These are phyloP conservation scores for Catalaphyllia jardinei DNA, from an alignment of 64 coral and sea anemone genomes.

Conservation along the genomic window DNA sequence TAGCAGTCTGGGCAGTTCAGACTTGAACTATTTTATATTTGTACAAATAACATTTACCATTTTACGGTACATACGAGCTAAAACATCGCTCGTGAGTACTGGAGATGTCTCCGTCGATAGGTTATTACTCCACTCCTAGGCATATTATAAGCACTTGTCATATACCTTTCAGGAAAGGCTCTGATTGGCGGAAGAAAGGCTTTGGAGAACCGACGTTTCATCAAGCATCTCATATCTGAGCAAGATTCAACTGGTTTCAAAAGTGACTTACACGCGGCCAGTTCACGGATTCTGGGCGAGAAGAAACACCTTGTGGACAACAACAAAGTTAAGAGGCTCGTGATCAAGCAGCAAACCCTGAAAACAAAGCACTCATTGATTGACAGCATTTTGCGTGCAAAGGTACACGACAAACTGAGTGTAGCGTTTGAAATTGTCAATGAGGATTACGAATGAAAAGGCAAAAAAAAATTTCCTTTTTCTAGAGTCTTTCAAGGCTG, in stretches of 20 bases:
- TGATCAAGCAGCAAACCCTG: constrained; percentile 8
- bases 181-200: not conserved
- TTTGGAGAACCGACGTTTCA: constrained; percentile 5
- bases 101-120: no score
- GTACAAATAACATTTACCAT: no score
- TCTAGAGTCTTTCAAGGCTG: no score
- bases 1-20: no score
- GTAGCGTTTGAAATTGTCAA: not conserved
- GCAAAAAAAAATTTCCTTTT: not conserved
- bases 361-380: not conserved
- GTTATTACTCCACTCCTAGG: no score
- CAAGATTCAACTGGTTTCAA: not conserved
- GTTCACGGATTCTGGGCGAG: constrained; percentile 2
- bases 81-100: no score
- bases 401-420: not conserved
- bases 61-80: no score
- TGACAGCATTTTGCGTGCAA: not conserved
- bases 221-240: constrained; percentile 10
- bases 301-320: not conserved
- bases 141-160: no score
- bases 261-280: not conserved
- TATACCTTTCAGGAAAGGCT: no score
- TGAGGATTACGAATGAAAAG: not conserved
- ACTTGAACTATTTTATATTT: no score
- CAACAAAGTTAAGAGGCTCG: not conserved